Evolutionary conservation across 2,888 invertebrate species (phyloP).

Genomic region (Tanytarsus gracilentus): DNA sequence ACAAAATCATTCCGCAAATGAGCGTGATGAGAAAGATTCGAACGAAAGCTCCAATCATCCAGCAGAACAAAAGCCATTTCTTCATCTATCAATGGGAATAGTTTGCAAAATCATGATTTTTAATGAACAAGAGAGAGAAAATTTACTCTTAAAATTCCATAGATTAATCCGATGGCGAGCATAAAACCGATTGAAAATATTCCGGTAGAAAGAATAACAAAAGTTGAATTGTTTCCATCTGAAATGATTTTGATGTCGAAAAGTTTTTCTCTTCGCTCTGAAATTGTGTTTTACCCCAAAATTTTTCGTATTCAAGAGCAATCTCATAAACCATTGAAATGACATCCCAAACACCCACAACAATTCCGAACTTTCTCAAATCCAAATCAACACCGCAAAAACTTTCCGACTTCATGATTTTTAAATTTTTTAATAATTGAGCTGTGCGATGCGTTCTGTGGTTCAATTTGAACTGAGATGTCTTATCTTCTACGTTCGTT

Average conservation of each 20-base stretch:
- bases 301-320: not conserved
- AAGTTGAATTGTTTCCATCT: not conserved
- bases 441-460: no score
- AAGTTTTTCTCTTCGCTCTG: no score
- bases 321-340: not conserved
- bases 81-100: not conserved
- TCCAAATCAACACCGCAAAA: not conserved
- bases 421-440: not conserved
- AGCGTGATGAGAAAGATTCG: not conserved
- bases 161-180: not conserved
- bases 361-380: not conserved
- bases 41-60: not conserved
- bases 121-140: not conserved
- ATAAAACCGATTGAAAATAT: not conserved
- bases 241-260: no score
- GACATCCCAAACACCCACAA: constrained; percentile 3
- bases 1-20: not conserved
- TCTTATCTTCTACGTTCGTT: no score
- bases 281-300: no score
- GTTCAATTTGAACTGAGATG: no score
- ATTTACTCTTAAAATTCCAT: not conserved
- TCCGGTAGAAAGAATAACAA: not conserved
- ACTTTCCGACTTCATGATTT: not conserved
- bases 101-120: not conserved
- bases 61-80: not conserved